phyloP scores from a whole-genome alignment of 1,140 invertebrate species.

The Scaptomyza pallida region DNA sequence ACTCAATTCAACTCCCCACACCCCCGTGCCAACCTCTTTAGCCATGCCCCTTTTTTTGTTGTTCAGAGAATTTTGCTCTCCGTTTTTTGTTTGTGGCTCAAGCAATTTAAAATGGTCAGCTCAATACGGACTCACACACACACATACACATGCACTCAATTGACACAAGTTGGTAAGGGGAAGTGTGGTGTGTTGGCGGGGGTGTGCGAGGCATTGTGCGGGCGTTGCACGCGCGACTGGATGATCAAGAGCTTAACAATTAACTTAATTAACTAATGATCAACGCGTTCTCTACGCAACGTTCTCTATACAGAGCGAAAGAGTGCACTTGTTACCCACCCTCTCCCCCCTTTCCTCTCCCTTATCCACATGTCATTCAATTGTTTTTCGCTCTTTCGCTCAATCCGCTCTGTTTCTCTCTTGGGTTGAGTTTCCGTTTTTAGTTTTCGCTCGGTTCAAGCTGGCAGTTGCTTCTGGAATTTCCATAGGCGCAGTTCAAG shows the following conservation, averaged over 20 bases:
- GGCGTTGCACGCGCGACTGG: constrained; percentile 64
- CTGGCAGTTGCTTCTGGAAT: constrained; percentile 47
- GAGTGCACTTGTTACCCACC: constrained; percentile 31
- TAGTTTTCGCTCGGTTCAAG: constrained; percentile 13
- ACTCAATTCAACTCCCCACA: constrained; percentile 45
- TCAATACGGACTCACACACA: constrained; percentile 3
- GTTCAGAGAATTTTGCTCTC: constrained; percentile 6
- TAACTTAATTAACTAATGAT: constrained; percentile 79
- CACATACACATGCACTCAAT: constrained; percentile 35
- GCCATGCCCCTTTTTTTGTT: not conserved
- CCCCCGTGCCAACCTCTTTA: not conserved
- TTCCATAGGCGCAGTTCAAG: constrained; percentile 53
- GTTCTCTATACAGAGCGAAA: constrained; percentile 36
- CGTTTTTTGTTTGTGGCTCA: constrained; percentile 32
- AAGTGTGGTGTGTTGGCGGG: not conserved
- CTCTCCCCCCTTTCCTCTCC: no score
- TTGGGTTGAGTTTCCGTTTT: constrained; percentile 2
- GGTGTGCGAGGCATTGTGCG: constrained; percentile 51
- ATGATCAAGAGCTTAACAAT: constrained; percentile 66
- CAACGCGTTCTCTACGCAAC: constrained; percentile 30
- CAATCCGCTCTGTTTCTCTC: constrained; percentile 17
- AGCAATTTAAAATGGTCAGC: constrained; percentile 53
- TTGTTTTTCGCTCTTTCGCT: not conserved
- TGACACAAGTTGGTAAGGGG: constrained; percentile 38
- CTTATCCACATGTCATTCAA: not conserved